These are phyloP conservation scores for Squalus acanthias DNA, from an alignment of 2,797 vertebrate species.

Conservation along the genomic window DNA sequence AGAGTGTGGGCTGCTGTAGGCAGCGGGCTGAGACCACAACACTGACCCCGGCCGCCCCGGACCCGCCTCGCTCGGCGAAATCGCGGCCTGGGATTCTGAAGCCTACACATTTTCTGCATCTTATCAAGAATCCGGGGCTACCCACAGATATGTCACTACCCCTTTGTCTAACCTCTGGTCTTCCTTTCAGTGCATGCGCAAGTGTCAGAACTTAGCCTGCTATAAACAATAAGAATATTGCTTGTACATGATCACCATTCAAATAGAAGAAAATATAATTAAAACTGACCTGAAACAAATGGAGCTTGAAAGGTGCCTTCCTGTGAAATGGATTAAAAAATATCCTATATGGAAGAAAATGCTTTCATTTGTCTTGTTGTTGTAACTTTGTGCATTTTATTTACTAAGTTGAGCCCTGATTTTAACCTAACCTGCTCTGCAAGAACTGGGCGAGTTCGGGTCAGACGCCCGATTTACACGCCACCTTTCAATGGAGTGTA, in stretches of 20 bases:
- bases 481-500: not conserved
- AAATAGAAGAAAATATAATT: not conserved
- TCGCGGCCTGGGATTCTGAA: no score
- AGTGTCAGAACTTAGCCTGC: not conserved
- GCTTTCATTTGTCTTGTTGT: not conserved
- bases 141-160: not conserved
- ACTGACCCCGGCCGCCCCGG: no score
- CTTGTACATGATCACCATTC: not conserved
- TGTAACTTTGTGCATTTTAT: not conserved
- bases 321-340: not conserved
- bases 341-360: not conserved
- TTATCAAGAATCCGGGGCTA: not conserved
- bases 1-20: no score
- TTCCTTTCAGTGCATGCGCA: not conserved
- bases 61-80: no score
- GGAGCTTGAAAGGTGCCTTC: not conserved
- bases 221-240: not conserved
- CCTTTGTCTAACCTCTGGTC: not conserved
- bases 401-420: no score
- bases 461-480: not conserved
- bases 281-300: not conserved
- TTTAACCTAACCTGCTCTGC: no score
- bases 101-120: not conserved
- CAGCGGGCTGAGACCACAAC: no score
- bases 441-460: not conserved